Base-by-base conservation (phyloP, 2,888 invertebrate genomes). In the Cantharis lateralis region DNA sequence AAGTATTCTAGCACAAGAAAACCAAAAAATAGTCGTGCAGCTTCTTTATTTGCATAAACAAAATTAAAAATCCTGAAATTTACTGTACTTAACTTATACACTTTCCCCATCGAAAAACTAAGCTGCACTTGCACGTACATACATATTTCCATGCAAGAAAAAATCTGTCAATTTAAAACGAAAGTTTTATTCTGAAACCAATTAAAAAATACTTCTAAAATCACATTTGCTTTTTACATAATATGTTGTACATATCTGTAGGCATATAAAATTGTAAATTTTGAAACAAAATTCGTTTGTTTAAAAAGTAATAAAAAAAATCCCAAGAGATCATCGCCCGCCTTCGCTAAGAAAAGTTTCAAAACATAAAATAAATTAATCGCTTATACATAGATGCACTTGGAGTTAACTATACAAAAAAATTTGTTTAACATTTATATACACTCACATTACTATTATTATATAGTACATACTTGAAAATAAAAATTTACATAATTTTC, bases 361-460 rank as follows among this genome's bases (percentile, higher is more conserved):
- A 69, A 63, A 26, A 71, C n/a, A 62, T 68, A 66, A 64, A 76
- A 73, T 76, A 76, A 76, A 76, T 76, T 73, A 74, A 76, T 71
- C 68, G 62, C 66, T 70, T 48, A 68, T 15, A 68, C 15, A 28
- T 28, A 77, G 71, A 77, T 69, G 32, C 74, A 71, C 74, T 77
- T 74, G 74, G 20, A 28, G 15, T 48, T 68, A 32, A 70, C 72
- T 73, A 72, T 74, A 74, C 74, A 77, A 68, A 70, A 77, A 68
- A 68, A 68, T 28, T 18, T 68, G 71, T 69, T 69, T 71, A 75
- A 76, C 69, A 75, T 68, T 74, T 77, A 77, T 77, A 74, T 77
- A 77, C 77, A 77, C 77, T 74, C 77, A 77, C 77, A 70, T 71
- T 77, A 75, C 20, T 66, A 66, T 66, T 77, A n/a, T 71, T 77